Percentiles rank a stretch among this genome's conserved stretches.
These are phyloP conservation scores for Pseudeuparius sepicola DNA, from an alignment of 2,888 invertebrate species.

Conservation along the genomic window DNA sequence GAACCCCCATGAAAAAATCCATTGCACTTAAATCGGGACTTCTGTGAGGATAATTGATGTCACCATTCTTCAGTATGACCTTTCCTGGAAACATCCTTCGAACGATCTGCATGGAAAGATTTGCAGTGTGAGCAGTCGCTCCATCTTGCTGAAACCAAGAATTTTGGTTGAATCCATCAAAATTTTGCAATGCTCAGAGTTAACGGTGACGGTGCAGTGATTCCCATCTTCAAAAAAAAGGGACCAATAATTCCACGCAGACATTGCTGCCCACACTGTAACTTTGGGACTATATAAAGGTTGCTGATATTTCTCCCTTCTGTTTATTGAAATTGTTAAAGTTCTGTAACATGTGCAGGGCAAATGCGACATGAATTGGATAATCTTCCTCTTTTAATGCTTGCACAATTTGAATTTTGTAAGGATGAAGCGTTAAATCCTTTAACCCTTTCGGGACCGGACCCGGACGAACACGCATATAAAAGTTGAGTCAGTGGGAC, in stretches of 20 bases:
- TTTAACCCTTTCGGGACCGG: too few relatives aligned
- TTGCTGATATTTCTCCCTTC: too few relatives aligned
- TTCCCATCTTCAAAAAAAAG: constrained; percentile 2
- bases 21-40: constrained; percentile 4
- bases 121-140: constrained; percentile 2
- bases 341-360: too few relatives aligned
- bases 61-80: not conserved
- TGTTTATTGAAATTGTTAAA: too few relatives aligned
- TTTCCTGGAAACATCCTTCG: not conserved
- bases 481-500: too few relatives aligned
- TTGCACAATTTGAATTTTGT: too few relatives aligned
- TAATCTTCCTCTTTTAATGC: too few relatives aligned
- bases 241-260: constrained; percentile 7
- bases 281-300: constrained; percentile 9
- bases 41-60: constrained; percentile 7
- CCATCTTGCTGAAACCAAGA: too few relatives aligned
- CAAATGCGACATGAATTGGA: too few relatives aligned
- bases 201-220: not conserved
- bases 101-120: not conserved
- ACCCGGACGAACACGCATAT: too few relatives aligned
- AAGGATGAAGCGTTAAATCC: too few relatives aligned
- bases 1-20: constrained; percentile 5
- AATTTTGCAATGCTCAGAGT: not conserved
- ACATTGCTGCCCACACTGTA: constrained; percentile 7
- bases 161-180: not conserved